phyloP scores from a whole-genome alignment of 1,140 invertebrate species.

The Chionoecetes opilio region DNA sequence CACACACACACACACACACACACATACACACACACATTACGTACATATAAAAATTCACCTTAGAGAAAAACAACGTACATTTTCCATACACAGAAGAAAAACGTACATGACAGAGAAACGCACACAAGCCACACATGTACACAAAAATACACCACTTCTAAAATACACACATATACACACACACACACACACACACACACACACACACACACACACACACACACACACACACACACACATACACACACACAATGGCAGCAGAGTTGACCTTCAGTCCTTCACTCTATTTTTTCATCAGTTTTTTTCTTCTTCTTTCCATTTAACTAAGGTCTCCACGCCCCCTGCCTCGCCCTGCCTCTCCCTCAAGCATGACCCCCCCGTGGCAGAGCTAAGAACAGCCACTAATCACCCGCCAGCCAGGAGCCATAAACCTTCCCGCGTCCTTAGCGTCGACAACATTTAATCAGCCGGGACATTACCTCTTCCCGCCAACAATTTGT shows the following conservation, averaged over 20 bases:
- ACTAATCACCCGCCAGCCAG: neutral
- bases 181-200: no score
- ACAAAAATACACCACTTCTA: no score
- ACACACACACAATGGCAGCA: neutral
- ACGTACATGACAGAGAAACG: no score
- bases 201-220: no score
- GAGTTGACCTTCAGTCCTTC: neutral
- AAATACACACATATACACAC: no score
- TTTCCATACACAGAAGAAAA: no score
- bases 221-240: conserved; percentile 46
- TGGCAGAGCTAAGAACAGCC: neutral
- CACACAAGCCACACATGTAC: no score
- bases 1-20: no score
- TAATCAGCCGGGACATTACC: conserved; percentile 55
- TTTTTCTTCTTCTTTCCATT: neutral
- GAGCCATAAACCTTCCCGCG: conserved; percentile 19
- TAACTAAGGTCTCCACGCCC: neutral
- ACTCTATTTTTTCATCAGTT: neutral
- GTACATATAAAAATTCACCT: no score
- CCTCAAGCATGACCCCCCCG: neutral
- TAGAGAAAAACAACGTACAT: no score
- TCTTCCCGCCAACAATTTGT: conserved; percentile 38
- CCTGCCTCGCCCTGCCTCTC: neutral
- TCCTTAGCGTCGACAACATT: conserved; percentile 56
- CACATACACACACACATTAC: no score